Base-by-base conservation (phyloP, 2,888 invertebrate species). In the Allophyes oxyacanthae region DNA sequence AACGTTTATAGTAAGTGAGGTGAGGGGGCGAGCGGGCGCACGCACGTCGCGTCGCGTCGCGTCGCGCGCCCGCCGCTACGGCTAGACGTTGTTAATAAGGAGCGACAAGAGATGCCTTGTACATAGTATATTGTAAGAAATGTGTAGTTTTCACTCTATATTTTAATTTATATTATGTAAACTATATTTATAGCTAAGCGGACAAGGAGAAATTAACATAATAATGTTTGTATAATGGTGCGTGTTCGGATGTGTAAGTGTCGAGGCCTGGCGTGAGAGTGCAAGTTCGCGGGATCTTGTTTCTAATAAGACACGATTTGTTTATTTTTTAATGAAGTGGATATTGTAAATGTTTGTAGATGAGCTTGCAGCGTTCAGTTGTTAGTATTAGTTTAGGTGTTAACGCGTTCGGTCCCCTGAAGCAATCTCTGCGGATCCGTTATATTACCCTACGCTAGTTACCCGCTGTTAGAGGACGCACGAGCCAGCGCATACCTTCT, bases 131-230 rank as follows among this genome's bases (percentile, higher is more conserved):
- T 79, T 78, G 57, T 91, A 92, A 91, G 89, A 89, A 87, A 90
- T 88, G 85, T 90, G 92, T 93, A 93, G 90, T 90, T 92, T 91
- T 91, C 92, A 92, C 75, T 92, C 87, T 90, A 90, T 90, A 89
- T 89, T 92, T 89, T 91, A 92, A 91, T 92, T 91, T 90, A 90
- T 90, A 90, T 75, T 49, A 75, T 90, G 87, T 92, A 92, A 89
- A 90, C 86, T 91, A 88, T 91, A 91, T 90, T 86, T 90, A 88
- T 86, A 87, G 80, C 75, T 90, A 91, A 90, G 87, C 79, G 84
- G 88, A 86, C 82, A 85, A 85, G 88, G 86, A 88, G 68, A 69
- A 80, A 79, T 77, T 85, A 86, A 88, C 84, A 87, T 89, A 89
- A 86, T 88, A 88, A 87, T 53, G 71, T 79, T 79, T 81, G 77